Percentiles rank a stretch among this genome's conserved stretches.
phyloP scores from a whole-genome alignment of 2,888 invertebrate genomes.

The Yponomeuta malinellus region DNA sequence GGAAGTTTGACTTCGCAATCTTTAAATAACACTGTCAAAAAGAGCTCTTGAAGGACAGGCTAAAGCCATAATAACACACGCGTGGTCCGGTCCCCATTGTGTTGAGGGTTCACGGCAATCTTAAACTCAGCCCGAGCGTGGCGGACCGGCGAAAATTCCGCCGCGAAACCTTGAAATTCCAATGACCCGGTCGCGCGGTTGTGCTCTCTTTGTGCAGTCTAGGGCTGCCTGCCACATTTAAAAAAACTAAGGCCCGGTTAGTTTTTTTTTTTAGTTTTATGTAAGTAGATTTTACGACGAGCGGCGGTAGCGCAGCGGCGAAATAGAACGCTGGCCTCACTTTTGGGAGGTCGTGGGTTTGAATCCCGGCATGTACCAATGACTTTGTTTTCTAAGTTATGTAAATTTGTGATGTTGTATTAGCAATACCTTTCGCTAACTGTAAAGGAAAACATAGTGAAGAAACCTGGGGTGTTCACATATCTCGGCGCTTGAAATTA shows the following conservation, averaged over 20 bases:
- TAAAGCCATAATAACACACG: background rate
- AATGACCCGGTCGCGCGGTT: background rate
- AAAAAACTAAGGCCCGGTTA: background rate
- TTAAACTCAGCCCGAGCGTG: background rate
- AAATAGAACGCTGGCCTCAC: too few species aligned
- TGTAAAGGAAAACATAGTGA: too few species aligned
- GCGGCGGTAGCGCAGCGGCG: too few species aligned
- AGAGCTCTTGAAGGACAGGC: background rate
- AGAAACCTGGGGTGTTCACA: too few species aligned
- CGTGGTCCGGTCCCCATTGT: background rate
- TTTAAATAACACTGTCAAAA: background rate
- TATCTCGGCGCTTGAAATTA: too few species aligned
- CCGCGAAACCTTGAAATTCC: constrained; percentile 7
- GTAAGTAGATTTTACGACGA: too few species aligned
- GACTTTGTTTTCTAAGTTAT: too few species aligned
- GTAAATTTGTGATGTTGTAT: too few species aligned
- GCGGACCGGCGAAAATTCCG: constrained; percentile 3
- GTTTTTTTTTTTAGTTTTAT: too few species aligned
- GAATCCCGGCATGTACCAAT: too few species aligned
- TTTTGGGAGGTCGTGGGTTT: too few species aligned
- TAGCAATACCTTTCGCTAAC: too few species aligned
- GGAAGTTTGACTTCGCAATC: background rate
- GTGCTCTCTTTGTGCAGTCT: constrained; percentile 9
- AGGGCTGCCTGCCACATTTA: background rate
- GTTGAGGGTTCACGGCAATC: constrained; percentile 1